Conservation (phyloP, 2,888 invertebrate species). For the Azorinus chamasolen region DNA sequence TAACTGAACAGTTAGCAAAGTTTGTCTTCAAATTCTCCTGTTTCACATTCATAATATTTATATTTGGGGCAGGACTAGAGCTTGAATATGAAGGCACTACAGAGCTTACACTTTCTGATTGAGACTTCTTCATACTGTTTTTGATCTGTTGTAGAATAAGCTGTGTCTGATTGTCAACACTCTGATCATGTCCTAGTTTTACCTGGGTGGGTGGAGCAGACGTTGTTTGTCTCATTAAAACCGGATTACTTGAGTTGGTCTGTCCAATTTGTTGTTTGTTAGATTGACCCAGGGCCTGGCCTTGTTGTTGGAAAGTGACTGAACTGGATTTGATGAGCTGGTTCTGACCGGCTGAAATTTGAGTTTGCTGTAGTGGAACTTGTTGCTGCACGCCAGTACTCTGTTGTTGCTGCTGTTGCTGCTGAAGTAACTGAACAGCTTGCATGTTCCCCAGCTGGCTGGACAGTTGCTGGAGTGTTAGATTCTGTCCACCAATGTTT, state of each 20-base stretch:
- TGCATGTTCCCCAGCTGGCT: slow-evolving; percentile 75
- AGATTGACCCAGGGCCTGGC: neutral
- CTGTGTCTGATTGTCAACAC: slow-evolving; percentile 46
- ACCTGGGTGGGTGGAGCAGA: neutral
- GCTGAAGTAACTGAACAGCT: slow-evolving; percentile 28
- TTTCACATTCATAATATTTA: slow-evolving; percentile 34
- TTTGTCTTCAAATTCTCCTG: slow-evolving; percentile 25
- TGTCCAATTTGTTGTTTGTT: neutral
- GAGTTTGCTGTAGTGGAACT: slow-evolving; percentile 43
- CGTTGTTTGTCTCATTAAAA: slow-evolving; percentile 7
- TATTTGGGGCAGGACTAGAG: slow-evolving; percentile 33
- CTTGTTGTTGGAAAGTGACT: slow-evolving; percentile 6
- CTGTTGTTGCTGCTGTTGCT: slow-evolving; percentile 33
- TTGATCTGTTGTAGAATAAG: slow-evolving; percentile 56
- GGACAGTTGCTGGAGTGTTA: slow-evolving; percentile 69
- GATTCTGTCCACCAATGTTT: slow-evolving; percentile 76
- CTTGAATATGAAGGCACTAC: neutral
- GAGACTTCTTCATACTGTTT: slow-evolving; percentile 27
- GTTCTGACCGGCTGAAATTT: slow-evolving; percentile 23
- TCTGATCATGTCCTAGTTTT: slow-evolving; percentile 1
- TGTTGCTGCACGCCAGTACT: slow-evolving; percentile 16
- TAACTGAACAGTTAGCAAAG: neutral
- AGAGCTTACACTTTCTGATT: slow-evolving; percentile 15
- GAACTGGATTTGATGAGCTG: neutral
- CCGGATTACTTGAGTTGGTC: neutral